Percentiles rank a stretch among this genome's conserved stretches.
Evolutionary conservation across 1,140 invertebrate species (phyloP).

Genomic region (Papilio helenus): DNA sequence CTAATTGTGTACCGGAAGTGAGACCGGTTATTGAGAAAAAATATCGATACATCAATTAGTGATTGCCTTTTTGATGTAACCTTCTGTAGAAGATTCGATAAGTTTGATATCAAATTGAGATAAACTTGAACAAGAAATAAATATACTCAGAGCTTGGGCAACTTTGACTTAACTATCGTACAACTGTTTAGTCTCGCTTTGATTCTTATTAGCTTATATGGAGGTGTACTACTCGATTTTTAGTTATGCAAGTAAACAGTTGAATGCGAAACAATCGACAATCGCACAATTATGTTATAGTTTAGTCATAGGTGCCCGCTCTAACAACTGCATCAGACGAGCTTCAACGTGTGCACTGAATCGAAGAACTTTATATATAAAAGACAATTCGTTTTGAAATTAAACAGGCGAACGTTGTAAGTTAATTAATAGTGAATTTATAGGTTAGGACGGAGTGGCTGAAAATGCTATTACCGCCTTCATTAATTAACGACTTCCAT

Average conservation of each 20-base stretch:
- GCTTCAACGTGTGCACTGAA: no score
- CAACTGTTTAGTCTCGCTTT: no score
- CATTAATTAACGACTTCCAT: constrained; percentile 13
- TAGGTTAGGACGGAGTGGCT: constrained; percentile 9
- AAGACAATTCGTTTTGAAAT: neutral
- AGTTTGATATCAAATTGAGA: neutral
- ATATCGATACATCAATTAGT: neutral
- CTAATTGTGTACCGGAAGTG: constrained; percentile 9
- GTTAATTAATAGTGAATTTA: constrained; percentile 8
- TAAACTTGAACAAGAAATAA: no score
- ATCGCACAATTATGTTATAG: no score
- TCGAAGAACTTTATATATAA: neutral
- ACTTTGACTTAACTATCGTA: no score
- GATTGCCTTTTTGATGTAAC: neutral
- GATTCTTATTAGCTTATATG: no score
- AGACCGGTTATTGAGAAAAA: neutral
- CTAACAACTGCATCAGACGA: no score
- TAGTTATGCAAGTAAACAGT: no score
- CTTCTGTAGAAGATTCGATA: neutral
- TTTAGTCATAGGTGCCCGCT: no score
- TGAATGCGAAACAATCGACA: no score
- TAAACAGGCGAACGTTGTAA: neutral
- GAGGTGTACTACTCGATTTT: no score
- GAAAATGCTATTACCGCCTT: constrained; percentile 22
- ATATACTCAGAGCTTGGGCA: no score